Evolutionary conservation across 2,888 invertebrate genomes (phyloP), one percentile per base, ranked within the genome.

Genomic region (Himalopsyche tibetana): DNA sequence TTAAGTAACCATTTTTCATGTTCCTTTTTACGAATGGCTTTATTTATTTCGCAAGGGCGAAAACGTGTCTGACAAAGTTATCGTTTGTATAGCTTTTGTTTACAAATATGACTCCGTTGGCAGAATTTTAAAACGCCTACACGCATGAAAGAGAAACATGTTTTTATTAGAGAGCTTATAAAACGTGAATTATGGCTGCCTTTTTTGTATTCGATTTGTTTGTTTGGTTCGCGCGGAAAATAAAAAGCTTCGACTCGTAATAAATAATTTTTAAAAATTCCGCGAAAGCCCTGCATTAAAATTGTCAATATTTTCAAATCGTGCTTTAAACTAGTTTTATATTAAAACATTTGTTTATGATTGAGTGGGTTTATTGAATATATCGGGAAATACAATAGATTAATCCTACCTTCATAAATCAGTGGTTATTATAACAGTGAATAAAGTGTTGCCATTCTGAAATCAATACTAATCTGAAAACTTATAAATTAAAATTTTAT

Each of bases 131-230:
- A 63, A 63, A 63, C 9, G 28, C 28, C 63, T 19, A 63, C 63
- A 63, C 63, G 63, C 63, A 63, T 63, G 63, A 63, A 63, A 63
- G 6, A 63, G 63, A 63, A 63, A 63, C 63, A 63, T 63, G 63
- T 28, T 63, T 63, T 63, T 63, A 63, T 63, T 63, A 63, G 63
- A 19, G 63, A 28, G 63, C n/a, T 28, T 63, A 63, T 28, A 63
- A 63, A 63, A 63, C 19, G 63, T 63, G 63, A 63, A 63, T 63
- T 63, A 63, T 19, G 63, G 63, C 19, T n/a, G 28, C 9, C 19
- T 63, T 63, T 63, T 63, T 63, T 63, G 28, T 63, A 63, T 63
- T 63, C 63, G 28, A 63, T 63, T 63, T 19, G 19, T 63, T 63
- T 63, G 28, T 63, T 63, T 4, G 15, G n/a, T 63, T 63, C 11